Percentiles rank a stretch among this genome's conserved stretches.
Conservation (phyloP, 2,797 vertebrate species). For the Typhlichthys eigenmanni region DNA sequence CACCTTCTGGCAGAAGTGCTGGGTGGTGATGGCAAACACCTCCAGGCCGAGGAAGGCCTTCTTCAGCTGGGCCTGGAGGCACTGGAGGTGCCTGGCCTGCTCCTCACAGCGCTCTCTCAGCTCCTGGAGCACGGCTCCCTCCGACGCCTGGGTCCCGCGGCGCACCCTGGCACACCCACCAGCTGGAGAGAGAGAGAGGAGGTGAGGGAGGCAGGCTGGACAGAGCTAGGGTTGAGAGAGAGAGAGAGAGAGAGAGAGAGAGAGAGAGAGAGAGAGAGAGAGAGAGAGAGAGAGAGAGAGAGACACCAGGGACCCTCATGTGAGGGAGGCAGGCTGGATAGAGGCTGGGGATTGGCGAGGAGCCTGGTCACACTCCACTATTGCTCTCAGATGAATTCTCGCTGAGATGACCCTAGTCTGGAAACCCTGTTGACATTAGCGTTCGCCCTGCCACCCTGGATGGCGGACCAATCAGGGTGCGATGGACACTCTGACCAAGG, state of each 20-base stretch:
- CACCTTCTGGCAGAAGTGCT: conserved; percentile 92
- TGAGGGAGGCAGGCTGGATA: too few species aligned
- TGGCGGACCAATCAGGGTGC: too few species aligned
- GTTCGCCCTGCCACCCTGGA: too few species aligned
- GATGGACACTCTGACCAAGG: too few species aligned
- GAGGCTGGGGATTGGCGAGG: too few species aligned
- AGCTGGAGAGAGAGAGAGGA: conserved; percentile 36
- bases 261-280: too few species aligned
- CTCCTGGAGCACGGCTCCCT: conserved; percentile 78
- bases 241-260: background rate
- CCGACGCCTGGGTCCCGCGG: conserved; percentile 51
- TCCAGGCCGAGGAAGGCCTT: conserved; percentile 82
- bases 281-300: background rate
- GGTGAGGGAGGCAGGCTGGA: background rate
- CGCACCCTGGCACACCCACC: conserved; percentile 27
- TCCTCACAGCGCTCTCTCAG: conserved; percentile 85
- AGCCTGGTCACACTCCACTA: too few species aligned
- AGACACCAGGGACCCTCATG: too few species aligned
- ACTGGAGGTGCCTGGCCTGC: conserved; percentile 81
- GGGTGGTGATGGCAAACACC: conserved; percentile 86
- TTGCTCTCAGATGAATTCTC: too few species aligned
- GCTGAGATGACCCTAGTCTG: too few species aligned
- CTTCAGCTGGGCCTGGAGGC: conserved; percentile 79
- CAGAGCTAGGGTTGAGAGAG: background rate
- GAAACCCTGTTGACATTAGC: too few species aligned